Base-by-base conservation (phyloP, 2,888 invertebrate species). In the Ophraella communa region DNA sequence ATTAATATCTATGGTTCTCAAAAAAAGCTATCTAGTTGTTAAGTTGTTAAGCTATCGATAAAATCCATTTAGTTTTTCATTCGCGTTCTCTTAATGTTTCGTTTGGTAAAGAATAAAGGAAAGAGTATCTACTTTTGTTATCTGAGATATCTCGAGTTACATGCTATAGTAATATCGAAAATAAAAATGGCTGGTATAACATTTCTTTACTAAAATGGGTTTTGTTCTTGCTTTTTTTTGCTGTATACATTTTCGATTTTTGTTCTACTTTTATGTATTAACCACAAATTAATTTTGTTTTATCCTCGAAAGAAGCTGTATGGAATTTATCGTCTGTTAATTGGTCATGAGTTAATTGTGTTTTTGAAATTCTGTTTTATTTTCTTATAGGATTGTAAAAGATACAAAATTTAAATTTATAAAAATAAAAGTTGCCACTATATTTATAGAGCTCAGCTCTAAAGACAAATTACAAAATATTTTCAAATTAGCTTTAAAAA, bases 21-120 rank as follows among this genome's bases (percentile, higher is more conserved):
- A n/a, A n/a, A n/a, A n/a, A n/a, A n/a, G n/a, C n/a, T n/a, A n/a
- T n/a, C n/a, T n/a, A n/a, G n/a, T n/a, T n/a, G 10, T 3, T 27
- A 30, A 10, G 30, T 11, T 30, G 30, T 3, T 30, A 1, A 1
- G 30, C 30, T 30, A 30, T 11, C 30, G 30, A 30, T 10, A 30
- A 27, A 30, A 30, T 30, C 30, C 30, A 30, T 30, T 30, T 1
- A 8, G 3, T 11, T 35, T 24, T 10, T 14, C 47, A 64, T 53
- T 59, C 27, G 49, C 60, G 55, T 51, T 55, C 64, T 64, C 30
- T 64, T 44, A 47, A 64, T 60, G 60, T 60, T 60, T 60, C 64
- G 30, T 51, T 44, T 55, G 59, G n/a, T 35, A 14, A 11, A 35
- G 10, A 55, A 60, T 55, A 58, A 27, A 44, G 27, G 45, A 60